Percentiles rank a stretch among this genome's conserved stretches.
Conservation (phyloP, 2,888 invertebrate genomes). For the Gnatocerus cornutus region DNA sequence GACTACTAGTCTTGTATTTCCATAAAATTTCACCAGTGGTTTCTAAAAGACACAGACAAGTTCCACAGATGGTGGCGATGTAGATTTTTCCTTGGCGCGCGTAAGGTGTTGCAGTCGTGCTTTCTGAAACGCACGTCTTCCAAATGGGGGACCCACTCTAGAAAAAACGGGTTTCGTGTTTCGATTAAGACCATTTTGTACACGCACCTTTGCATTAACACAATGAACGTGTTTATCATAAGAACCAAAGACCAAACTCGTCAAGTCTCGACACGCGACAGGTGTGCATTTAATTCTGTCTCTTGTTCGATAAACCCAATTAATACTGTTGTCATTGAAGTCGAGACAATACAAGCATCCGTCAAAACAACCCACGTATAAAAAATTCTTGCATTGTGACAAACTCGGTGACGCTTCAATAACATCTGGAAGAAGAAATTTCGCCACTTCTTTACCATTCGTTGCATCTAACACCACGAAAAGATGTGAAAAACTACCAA, state of each 20-base stretch:
- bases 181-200: too few species aligned
- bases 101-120: constrained; percentile 73
- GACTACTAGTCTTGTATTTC: constrained; percentile 75
- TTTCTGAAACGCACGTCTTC: constrained; percentile 69
- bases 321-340: constrained; percentile 72
- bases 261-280: constrained; percentile 66
- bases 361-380: constrained; percentile 86
- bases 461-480: constrained; percentile 76
- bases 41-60: constrained; percentile 70
- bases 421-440: constrained; percentile 76
- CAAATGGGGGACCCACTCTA: constrained; percentile 72
- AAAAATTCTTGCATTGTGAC: constrained; percentile 69
- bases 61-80: constrained; percentile 76
- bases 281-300: constrained; percentile 80
- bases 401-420: constrained; percentile 77
- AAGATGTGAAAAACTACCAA: constrained; percentile 85
- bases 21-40: constrained; percentile 74
- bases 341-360: constrained; percentile 80
- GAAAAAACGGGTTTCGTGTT: too few species aligned
- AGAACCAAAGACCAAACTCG: constrained; percentile 78
- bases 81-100: constrained; percentile 69
- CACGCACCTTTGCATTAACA: constrained; percentile 73
- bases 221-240: constrained; percentile 81
- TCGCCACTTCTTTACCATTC: constrained; percentile 73
- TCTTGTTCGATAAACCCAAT: constrained; percentile 78